Evolutionary conservation across 2,113 vertebrate species (phyloP), one percentile per base, ranked within the genome.

Genomic region (Burhinus bistriatus): DNA sequence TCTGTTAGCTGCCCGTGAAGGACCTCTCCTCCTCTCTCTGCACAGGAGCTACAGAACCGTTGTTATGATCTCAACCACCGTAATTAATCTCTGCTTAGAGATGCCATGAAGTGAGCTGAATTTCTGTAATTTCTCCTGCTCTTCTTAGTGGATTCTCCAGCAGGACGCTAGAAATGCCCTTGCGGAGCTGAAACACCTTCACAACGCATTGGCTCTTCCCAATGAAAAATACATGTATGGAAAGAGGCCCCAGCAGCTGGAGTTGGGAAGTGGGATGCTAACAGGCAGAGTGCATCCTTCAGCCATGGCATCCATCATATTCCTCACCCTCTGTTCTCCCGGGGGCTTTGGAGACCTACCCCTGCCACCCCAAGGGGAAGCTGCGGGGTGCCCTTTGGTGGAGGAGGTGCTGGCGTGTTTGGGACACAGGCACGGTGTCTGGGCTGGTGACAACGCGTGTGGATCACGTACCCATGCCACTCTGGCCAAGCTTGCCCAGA

Each of bases 311-410:
- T 18, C 52, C 52, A 2, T 16, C 5, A 9, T 14, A 1, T 36
- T 54, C 3, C 1, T 36, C 15, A 0, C 29, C 23, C 10, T 51
- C 54, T 9, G 10, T 27, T 21, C 68, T 69, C 45, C 45, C 0
- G 1, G 10, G 32, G 38, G 40, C 1, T 15, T 47, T 58, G 36
- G 76, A 27, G 34, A 34, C 27, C 23, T 25, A 4, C 32, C 18
- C 22, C 15, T 44, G 42, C 42, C 49, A 12, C 57, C 38, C 54
- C 1, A 0, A 34, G 66, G 57, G 36, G 42, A 40, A n/a, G 45
- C 51, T 34, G 25, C 6, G 1, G 65, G 30, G 12, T 64, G 42
- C 13, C 29, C 84, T 58, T 23, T 19, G 57, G 68, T 34, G 2
- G 66, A 44, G 59, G 45, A 59, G 72, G 23, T 52, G 68, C 0